These are phyloP conservation scores for Pachypsylla venusta DNA, from an alignment of 1,140 invertebrate species.

Conservation along the genomic window DNA sequence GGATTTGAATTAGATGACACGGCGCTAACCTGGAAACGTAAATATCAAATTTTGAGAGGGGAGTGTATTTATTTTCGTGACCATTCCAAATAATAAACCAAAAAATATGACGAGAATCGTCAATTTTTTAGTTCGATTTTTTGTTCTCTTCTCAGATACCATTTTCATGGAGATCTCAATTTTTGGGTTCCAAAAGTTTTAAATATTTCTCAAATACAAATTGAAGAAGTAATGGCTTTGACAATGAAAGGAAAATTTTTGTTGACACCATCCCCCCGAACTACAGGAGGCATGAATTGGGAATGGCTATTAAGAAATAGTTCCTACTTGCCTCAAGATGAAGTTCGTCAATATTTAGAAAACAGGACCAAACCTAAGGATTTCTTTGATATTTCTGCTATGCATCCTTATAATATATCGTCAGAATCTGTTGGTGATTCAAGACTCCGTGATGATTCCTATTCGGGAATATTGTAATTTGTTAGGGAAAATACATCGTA, in stretches of 20 bases:
- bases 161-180: constrained; percentile 5
- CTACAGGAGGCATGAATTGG: not conserved
- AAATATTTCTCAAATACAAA: constrained; percentile 2
- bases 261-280: not conserved
- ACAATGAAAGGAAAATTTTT: not conserved
- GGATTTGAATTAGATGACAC: too few species aligned
- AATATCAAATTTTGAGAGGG: too few species aligned
- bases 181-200: constrained; percentile 1
- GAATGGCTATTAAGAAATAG: not conserved
- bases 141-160: not conserved
- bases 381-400: not conserved
- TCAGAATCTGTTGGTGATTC: too few species aligned
- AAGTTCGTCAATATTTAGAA: not conserved
- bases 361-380: constrained; percentile 8
- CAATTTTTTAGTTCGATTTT: too few species aligned
- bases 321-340: not conserved
- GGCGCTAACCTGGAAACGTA: too few species aligned
- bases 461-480: too few species aligned
- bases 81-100: too few species aligned
- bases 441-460: too few species aligned
- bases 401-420: not conserved
- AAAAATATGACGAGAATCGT: too few species aligned
- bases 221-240: constrained; percentile 1
- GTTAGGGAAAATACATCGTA: too few species aligned
- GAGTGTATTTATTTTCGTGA: too few species aligned